Percentiles rank a stretch among this genome's conserved stretches.
These are phyloP conservation scores for Picathartes gymnocephalus DNA, from an alignment of 2,113 vertebrate species.

Conservation along the genomic window DNA sequence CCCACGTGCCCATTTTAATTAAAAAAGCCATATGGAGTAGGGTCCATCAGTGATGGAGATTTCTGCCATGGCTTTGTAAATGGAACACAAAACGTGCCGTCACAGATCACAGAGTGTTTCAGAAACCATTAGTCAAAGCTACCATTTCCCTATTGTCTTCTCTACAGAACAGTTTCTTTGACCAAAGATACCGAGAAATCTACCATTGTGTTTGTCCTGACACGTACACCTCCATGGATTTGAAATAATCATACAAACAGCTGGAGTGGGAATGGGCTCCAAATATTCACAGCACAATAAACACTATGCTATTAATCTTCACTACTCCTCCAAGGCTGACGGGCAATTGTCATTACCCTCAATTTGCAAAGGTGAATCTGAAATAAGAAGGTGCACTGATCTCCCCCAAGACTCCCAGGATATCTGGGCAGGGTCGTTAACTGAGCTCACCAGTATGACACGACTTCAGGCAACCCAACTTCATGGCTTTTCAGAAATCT, in stretches of 20 bases:
- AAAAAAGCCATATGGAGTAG: background rate
- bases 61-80: background rate
- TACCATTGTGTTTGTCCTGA: background rate
- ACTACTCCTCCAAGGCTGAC: background rate
- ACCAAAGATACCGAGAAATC: background rate
- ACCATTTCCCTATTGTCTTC: background rate
- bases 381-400: background rate
- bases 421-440: background rate
- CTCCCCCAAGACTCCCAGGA: background rate
- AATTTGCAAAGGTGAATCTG: background rate
- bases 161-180: background rate
- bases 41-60: background rate
- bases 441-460: background rate
- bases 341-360: background rate
- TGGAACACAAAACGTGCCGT: background rate
- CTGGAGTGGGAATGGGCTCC: background rate
- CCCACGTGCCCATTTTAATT: background rate
- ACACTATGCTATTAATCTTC: background rate
- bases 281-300: background rate
- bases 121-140: background rate
- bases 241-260: background rate
- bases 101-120: background rate
- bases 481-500: background rate
- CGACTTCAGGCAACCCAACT: background rate
- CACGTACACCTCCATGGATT: background rate